Percentiles rank a stretch among this genome's conserved stretches.
Conservation (phyloP, 2,888 invertebrate species). For the Stenotaenia linearis region DNA sequence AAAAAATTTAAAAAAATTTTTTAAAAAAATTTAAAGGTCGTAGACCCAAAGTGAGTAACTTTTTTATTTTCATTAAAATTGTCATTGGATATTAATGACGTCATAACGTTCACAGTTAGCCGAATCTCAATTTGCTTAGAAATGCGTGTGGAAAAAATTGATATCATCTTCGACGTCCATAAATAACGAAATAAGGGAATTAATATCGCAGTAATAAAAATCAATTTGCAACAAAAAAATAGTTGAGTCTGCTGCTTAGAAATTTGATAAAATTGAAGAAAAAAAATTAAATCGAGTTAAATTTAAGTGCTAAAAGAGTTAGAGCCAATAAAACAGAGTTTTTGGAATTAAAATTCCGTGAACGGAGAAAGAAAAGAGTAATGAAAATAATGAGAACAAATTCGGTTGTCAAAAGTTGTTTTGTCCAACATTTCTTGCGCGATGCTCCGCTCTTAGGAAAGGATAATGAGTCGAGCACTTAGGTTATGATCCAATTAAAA, state of each 20-base stretch:
- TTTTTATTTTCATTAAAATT: slow-evolving; percentile 3
- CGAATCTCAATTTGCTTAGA: neutral
- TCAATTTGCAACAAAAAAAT: too few relatives aligned
- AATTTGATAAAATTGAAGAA: too few relatives aligned
- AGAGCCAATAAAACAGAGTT: neutral
- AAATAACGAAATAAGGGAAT: neutral
- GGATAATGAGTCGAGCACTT: slow-evolving; percentile 26
- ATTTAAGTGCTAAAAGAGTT: neutral
- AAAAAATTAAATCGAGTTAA: too few relatives aligned
- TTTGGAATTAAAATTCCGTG: neutral
- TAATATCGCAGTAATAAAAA: too few relatives aligned
- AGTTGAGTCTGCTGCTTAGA: too few relatives aligned
- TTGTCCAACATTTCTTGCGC: slow-evolving; percentile 17
- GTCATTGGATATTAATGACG: neutral
- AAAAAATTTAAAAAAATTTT: neutral
- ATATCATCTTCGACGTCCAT: neutral
- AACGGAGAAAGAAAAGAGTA: neutral
- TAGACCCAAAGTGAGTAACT: neutral
- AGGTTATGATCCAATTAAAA: slow-evolving; percentile 26
- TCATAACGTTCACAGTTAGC: neutral
- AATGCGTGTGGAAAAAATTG: too few relatives aligned
- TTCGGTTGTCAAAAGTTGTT: slow-evolving; percentile 16
- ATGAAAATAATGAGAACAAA: neutral
- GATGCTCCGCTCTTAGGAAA: neutral
- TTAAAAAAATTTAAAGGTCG: neutral